phyloP scores from a whole-genome alignment of 1,140 invertebrate species.

The Megathymus violae region DNA sequence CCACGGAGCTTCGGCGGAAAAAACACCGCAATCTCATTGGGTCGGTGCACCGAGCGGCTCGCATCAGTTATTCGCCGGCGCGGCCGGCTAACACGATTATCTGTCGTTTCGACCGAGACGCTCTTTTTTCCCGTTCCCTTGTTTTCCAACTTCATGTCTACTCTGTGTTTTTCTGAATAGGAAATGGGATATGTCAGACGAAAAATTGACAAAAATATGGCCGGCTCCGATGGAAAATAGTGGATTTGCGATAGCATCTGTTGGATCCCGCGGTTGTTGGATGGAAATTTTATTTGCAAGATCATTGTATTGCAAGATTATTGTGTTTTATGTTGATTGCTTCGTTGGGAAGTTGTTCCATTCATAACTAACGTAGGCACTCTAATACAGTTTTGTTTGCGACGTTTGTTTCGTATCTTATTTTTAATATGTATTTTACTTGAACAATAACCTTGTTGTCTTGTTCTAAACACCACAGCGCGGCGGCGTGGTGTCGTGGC shows the following conservation, averaged over 20 bases:
- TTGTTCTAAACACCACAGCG: slow-evolving; percentile 19
- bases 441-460: slow-evolving; percentile 34
- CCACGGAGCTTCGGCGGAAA: slow-evolving; percentile 66
- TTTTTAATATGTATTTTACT: slow-evolving; percentile 21
- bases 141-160: slow-evolving; percentile 79
- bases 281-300: slow-evolving; percentile 75
- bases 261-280: slow-evolving; percentile 55
- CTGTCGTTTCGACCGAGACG: slow-evolving; percentile 76
- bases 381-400: too few relatives aligned
- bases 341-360: slow-evolving; percentile 21
- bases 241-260: slow-evolving; percentile 78
- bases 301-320: too few relatives aligned
- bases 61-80: slow-evolving; percentile 75
- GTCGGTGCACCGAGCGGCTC: slow-evolving; percentile 65
- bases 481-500: slow-evolving; percentile 24
- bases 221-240: slow-evolving; percentile 75
- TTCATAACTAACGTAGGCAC: background rate
- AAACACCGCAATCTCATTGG: slow-evolving; percentile 82
- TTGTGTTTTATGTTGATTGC: slow-evolving; percentile 58
- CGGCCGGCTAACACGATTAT: slow-evolving; percentile 81
- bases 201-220: slow-evolving; percentile 83
- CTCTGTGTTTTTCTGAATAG: slow-evolving; percentile 81
- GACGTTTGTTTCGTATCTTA: slow-evolving; percentile 3
- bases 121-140: slow-evolving; percentile 79
- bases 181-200: slow-evolving; percentile 82